A percentile compares a stretch with the other conserved stretches of the same genome.
These are phyloP conservation scores for Sceloporus undulatus DNA, from an alignment of 2,113 vertebrate species.

Conservation along the genomic window DNA sequence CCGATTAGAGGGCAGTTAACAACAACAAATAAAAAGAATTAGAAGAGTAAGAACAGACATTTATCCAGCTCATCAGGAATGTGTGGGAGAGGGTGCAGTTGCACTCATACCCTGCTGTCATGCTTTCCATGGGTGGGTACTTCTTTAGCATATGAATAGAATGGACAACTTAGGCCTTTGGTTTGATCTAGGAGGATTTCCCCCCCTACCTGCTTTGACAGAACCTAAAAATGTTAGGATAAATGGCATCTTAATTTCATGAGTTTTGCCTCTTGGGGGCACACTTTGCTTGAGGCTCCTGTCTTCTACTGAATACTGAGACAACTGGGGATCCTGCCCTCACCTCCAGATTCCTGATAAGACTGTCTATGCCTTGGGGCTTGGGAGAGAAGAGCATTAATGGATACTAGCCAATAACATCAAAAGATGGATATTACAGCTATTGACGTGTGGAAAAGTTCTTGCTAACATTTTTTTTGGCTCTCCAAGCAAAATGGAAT, in stretches of 20 bases:
- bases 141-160: too few relatives aligned
- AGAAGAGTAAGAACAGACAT: neutral
- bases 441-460: neutral
- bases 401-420: neutral
- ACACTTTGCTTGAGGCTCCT: neutral
- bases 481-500: conserved; percentile 34
- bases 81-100: too few relatives aligned
- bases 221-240: neutral
- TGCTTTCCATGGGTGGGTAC: too few relatives aligned
- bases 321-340: neutral
- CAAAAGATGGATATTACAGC: neutral
- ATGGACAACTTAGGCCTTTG: too few relatives aligned
- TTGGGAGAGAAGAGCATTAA: neutral
- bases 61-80: too few relatives aligned
- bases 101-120: too few relatives aligned
- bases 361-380: neutral
- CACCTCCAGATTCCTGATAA: neutral
- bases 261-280: neutral
- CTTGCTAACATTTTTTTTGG: conserved; percentile 1
- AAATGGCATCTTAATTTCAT: neutral
- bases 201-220: too few relatives aligned
- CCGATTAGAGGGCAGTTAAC: too few relatives aligned
- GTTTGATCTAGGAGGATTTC: too few relatives aligned
- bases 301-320: neutral
- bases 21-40: neutral